These are phyloP conservation scores for Ips typographus DNA, from an alignment of 1,140 invertebrate genomes.

Conservation along the genomic window DNA sequence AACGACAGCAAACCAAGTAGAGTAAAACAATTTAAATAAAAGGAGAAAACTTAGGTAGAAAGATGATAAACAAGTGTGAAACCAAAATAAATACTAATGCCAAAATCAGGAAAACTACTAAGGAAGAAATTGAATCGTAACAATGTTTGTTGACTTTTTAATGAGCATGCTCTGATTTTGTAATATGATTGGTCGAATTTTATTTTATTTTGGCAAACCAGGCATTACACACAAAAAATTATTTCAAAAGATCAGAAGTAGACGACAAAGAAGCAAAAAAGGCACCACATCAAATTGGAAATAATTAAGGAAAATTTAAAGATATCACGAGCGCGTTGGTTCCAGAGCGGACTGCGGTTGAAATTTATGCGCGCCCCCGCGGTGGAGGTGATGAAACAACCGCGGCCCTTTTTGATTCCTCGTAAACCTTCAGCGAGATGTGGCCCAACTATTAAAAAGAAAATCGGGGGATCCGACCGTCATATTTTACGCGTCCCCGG, in stretches of 20 bases:
- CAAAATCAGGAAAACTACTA: too few species aligned
- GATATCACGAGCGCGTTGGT: not conserved
- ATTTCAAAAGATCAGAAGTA: not conserved
- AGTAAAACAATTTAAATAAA: too few species aligned
- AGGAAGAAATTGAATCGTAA: too few species aligned
- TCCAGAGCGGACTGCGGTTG: not conserved
- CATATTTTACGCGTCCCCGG: constrained; percentile 22
- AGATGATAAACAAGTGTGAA: too few species aligned
- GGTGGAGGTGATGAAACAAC: constrained; percentile 23
- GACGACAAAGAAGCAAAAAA: not conserved
- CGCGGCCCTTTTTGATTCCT: constrained; percentile 23
- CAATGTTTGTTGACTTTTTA: too few species aligned
- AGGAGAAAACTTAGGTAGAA: too few species aligned
- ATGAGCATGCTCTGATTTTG: too few species aligned
- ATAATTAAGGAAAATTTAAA: constrained; percentile 1
- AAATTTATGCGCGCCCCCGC: constrained; percentile 17
- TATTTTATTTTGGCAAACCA: too few species aligned
- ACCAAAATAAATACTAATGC: too few species aligned
- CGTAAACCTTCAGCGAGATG: constrained; percentile 20
- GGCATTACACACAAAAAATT: too few species aligned
- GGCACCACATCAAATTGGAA: constrained; percentile 1
- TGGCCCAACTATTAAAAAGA: constrained; percentile 20
- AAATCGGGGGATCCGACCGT: constrained; percentile 7
- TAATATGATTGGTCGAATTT: too few species aligned
- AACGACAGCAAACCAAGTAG: too few species aligned